Base-by-base conservation (phyloP, 2,888 invertebrate genomes). In the Geotrupes spiniger region DNA sequence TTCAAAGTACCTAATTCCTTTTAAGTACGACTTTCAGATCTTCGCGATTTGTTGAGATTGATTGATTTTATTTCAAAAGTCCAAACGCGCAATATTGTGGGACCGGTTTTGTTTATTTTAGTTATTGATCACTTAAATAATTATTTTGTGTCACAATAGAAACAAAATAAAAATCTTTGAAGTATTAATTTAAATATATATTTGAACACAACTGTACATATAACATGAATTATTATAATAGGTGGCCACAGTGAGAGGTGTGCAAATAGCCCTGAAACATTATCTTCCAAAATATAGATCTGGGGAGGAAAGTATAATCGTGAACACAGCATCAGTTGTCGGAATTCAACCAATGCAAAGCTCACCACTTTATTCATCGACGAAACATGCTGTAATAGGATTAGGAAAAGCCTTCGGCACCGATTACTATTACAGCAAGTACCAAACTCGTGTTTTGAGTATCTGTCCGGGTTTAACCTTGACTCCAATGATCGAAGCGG, bases 241-340 rank as follows among this genome's bases (percentile, higher is more conserved):
- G 33, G 6, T 33, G n/a, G 16, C n/a, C 11, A 51, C 53, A 12
- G 45, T 60, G 12, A 38, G 50, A 25, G 62, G 60, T 36, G 54
- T 51, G 6, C 48, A 49, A 28, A 42, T 62, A n/a, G 61, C 62
- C 1, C 33, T 58, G 29, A 41, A 52, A 10, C 47, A 58, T 36
- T 62, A 61, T 45, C 44, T 63, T 8, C 60, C 63, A 1, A 56
- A 53, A 42, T 58, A 59, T 27, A 62, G 54, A 55, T 52, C 47
- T 14, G 48, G 46, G 4, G 39, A 52, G 3, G 60, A 63, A 53
- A 56, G 50, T 8, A 42, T 60, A 2, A 54, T 63, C 6, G 14
- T 63, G 17, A 63, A 63, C 37, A 52, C 45, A 10, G 51, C 61
- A 10, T 63, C 62, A 1, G 31, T 57, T 25, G 31, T 53, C 10